Evolutionary conservation across 1,140 invertebrate genomes (phyloP).

Genomic region (Spodoptera litura): DNA sequence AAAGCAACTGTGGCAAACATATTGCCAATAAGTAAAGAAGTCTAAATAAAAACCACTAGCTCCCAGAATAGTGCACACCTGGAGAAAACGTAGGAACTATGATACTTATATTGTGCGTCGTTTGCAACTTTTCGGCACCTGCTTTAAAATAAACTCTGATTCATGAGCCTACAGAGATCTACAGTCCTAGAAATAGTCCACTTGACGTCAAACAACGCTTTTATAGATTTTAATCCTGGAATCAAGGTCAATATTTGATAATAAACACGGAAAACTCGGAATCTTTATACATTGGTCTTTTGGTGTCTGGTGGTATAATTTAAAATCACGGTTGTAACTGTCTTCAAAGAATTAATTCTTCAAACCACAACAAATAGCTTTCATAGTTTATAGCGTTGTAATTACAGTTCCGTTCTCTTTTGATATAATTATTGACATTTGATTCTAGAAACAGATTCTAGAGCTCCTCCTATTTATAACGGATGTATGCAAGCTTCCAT

Average conservation of each 20-base stretch:
- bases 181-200: conserved; percentile 68
- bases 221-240: conserved; percentile 62
- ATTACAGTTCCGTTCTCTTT: conserved; percentile 9
- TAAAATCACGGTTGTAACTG: not conserved
- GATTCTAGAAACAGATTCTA: not conserved
- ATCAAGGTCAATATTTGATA: conserved; percentile 57
- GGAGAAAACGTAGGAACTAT: conserved; percentile 47
- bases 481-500: not conserved
- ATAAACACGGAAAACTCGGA: conserved; percentile 41
- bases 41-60: conserved; percentile 17
- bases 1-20: conserved; percentile 64
- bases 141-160: conserved; percentile 77
- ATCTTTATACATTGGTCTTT: conserved; percentile 22
- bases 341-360: conserved; percentile 31
- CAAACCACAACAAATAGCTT: not conserved
- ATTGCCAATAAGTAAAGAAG: conserved; percentile 52
- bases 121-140: conserved; percentile 65
- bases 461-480: not conserved
- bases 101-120: conserved; percentile 60
- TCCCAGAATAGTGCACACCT: conserved; percentile 51
- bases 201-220: conserved; percentile 73
- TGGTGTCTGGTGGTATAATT: conserved; percentile 1
- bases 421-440: not conserved
- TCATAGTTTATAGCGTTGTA: not conserved
- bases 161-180: conserved; percentile 61